Conservation (phyloP, 2,888 invertebrate species). For the Iselma pallidipennis region DNA sequence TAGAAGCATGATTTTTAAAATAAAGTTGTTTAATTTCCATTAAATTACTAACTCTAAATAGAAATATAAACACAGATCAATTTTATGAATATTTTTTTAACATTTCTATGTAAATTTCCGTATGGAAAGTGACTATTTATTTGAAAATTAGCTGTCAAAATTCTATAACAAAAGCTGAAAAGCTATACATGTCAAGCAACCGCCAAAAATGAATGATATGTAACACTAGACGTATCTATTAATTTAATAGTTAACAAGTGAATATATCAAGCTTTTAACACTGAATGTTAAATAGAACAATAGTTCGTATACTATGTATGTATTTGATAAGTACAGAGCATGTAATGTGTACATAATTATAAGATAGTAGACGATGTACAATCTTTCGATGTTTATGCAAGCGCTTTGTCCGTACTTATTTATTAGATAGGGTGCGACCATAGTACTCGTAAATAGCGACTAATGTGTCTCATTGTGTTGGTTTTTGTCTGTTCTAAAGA, state of each 20-base stretch:
- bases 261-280: conserved; percentile 32
- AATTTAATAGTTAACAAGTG: conserved; percentile 26
- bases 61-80: not conserved
- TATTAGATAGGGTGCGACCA: conserved; percentile 43
- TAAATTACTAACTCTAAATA: not conserved
- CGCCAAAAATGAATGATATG: conserved; percentile 19
- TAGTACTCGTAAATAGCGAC: conserved; percentile 51
- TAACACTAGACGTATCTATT: conserved; percentile 26
- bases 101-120: too few species aligned
- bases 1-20: not conserved
- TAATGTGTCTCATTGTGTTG: conserved; percentile 48
- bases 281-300: conserved; percentile 25
- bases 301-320: conserved; percentile 17
- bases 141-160: not conserved
- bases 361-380: conserved; percentile 8
- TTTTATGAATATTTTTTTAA: too few species aligned
- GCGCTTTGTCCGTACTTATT: conserved; percentile 41
- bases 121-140: not conserved
- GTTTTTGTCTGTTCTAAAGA: conserved; percentile 50
- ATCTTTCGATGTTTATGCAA: conserved; percentile 27
- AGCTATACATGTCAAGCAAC: conserved; percentile 16
- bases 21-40: not conserved
- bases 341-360: not conserved
- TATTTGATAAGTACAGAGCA: too few species aligned
- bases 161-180: not conserved